These are phyloP conservation scores for Malacoctenus gilli DNA, from an alignment of 2,797 vertebrate species.

Conservation along the genomic window DNA sequence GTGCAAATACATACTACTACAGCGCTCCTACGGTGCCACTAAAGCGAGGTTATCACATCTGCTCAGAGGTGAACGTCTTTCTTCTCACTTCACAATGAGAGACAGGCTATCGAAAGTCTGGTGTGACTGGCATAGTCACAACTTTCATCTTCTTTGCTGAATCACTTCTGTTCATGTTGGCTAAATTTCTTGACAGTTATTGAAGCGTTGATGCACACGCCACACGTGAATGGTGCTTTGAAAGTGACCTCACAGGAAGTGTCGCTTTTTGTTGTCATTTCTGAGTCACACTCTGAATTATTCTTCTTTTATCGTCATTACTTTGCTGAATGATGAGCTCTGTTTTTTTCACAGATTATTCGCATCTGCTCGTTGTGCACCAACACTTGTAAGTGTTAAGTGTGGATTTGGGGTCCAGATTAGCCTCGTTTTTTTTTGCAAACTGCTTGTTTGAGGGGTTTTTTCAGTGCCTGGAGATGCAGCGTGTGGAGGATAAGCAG, in stretches of 20 bases:
- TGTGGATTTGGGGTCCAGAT: too few species aligned
- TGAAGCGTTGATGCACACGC: slow-evolving; percentile 15
- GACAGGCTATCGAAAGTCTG: too few species aligned
- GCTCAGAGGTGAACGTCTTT: neutral
- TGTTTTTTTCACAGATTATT: too few species aligned
- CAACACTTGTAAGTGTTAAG: too few species aligned
- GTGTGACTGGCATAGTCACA: neutral
- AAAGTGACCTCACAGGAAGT: slow-evolving; percentile 21
- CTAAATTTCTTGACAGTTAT: slow-evolving; percentile 5
- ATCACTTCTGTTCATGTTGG: slow-evolving; percentile 1
- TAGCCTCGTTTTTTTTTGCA: neutral
- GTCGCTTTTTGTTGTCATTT: too few species aligned
- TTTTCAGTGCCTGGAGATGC: neutral
- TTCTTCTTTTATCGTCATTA: too few species aligned
- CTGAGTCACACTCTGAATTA: slow-evolving; percentile 2
- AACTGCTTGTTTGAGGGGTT: neutral
- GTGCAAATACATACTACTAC: slow-evolving; percentile 16
- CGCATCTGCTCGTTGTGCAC: too few species aligned
- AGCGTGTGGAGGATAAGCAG: neutral
- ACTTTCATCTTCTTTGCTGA: neutral
- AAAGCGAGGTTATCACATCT: slow-evolving; percentile 8
- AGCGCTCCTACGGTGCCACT: neutral
- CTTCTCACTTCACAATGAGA: neutral
- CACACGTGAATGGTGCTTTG: slow-evolving; percentile 19
- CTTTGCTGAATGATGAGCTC: too few species aligned